phyloP scores from a whole-genome alignment of 1,140 invertebrate species.

The Caligus rogercresseyi region DNA sequence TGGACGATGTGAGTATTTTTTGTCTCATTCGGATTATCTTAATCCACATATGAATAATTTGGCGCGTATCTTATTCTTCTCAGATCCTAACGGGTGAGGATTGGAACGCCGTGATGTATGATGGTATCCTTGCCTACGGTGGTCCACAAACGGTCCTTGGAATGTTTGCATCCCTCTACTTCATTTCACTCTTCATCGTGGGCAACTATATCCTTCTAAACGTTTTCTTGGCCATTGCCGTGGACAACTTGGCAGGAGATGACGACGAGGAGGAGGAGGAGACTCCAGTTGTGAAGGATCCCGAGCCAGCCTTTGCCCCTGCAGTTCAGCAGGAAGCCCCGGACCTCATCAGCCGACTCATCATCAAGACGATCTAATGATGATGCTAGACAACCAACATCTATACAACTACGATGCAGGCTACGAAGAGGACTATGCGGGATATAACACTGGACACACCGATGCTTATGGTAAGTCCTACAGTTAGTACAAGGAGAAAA shows the following conservation, averaged over 20 bases:
- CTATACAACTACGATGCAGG: neutral
- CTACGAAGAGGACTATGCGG: neutral
- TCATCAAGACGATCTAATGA: neutral
- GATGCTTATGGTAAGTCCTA: conserved; percentile 5
- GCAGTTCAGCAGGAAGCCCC: neutral
- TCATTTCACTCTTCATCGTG: conserved; percentile 39
- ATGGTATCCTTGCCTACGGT: conserved; percentile 35
- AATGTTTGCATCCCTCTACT: conserved; percentile 38
- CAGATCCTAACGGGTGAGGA: conserved; percentile 42
- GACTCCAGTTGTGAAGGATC: neutral
- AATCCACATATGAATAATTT: too few relatives aligned
- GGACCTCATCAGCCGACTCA: neutral
- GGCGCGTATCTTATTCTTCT: too few relatives aligned
- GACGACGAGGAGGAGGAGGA: conserved; percentile 19
- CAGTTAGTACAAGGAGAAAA: conserved; percentile 25
- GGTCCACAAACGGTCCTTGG: conserved; percentile 30
- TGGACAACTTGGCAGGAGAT: conserved; percentile 34
- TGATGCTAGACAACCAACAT: neutral
- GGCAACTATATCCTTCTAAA: conserved; percentile 40
- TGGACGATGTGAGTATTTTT: too few relatives aligned
- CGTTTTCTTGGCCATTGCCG: conserved; percentile 42
- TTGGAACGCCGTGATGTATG: conserved; percentile 42
- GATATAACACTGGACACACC: too few relatives aligned
- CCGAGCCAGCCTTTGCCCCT: neutral
- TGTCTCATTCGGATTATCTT: too few relatives aligned